These are phyloP conservation scores for Laterallus jamaicensis DNA, from an alignment of 2,113 vertebrate species.

Conservation along the genomic window DNA sequence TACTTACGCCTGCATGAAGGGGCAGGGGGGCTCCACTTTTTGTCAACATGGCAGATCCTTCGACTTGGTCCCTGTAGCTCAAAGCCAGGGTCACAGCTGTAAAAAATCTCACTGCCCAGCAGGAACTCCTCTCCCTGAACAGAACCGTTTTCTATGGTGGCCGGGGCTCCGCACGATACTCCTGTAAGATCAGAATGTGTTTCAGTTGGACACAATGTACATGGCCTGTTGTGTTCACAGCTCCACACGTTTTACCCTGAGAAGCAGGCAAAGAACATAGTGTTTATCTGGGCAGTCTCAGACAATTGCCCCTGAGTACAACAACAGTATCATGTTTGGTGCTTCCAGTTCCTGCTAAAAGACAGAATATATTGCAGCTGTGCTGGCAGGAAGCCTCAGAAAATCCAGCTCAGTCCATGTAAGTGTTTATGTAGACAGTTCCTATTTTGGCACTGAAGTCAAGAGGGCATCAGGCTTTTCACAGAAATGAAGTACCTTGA, in stretches of 20 bases:
- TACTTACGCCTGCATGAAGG: slow-evolving; percentile 64
- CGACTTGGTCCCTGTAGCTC: slow-evolving; percentile 67
- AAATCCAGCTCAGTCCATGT: background rate
- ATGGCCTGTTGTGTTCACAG: background rate
- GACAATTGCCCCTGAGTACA: background rate
- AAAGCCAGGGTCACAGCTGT: slow-evolving; percentile 69
- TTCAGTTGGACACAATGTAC: background rate
- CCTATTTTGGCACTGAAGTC: background rate
- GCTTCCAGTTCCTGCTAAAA: background rate
- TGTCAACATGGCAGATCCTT: slow-evolving; percentile 70
- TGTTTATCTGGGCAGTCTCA: background rate
- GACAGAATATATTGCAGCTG: background rate
- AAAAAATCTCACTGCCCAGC: slow-evolving; percentile 62
- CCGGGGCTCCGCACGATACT: slow-evolving; percentile 58
- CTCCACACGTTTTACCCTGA: background rate
- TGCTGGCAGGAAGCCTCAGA: background rate
- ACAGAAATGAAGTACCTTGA: background rate
- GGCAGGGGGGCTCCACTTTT: slow-evolving; percentile 57
- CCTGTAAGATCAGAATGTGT: slow-evolving; percentile 15
- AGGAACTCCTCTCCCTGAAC: slow-evolving; percentile 50
- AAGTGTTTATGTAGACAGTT: background rate
- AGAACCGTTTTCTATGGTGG: slow-evolving; percentile 60
- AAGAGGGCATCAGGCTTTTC: background rate
- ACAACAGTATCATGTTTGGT: background rate
- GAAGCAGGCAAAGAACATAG: background rate